Evolutionary conservation across 2,888 invertebrate genomes (phyloP), one percentile per base, ranked within the genome.

Genomic region (Drymonia ruficornis): DNA sequence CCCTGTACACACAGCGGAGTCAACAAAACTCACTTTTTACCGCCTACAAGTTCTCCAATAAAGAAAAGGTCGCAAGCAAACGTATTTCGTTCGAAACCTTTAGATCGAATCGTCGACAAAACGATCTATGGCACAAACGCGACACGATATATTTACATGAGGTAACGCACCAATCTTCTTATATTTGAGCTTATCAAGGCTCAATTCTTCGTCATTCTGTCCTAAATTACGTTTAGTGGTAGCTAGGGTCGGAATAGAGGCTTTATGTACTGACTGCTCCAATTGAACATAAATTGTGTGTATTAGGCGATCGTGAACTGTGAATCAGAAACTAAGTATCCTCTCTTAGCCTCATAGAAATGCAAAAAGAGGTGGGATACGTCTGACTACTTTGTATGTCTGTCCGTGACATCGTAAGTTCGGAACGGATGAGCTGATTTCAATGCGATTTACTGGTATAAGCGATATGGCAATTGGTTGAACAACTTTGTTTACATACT

Each of bases 101-200:
- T 65, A 74, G 79, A 86, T 84, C 81, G 81, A 80, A 85, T 83
- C 77, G 83, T 81, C 78, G 76, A 69, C 69, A 67, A 71, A 61
- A 57, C 59, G 55, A 55, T 56, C 59, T 52, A 23, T 43, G 16
- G 29, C 18, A 49, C 51, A 16, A 36, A 48, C 36, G 13, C 38
- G 55, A 62, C 54, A 66, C 65, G 62, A 75, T 74, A 77, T 78
- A 82, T 82, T 80, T 81, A 80, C 78, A 80, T 76, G 78, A 77
- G 70, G 72, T 74, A 74, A 66, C 76, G 74, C 76, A 68, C 72
- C 76, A 79, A 80, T 76, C 75, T 81, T 72, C 74, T 80, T 82
- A 82, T 82, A 82, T 79, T 76, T 63, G 73, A 66, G 76, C 80
- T 84, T 84, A 84, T 84, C 84, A 84, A 80, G 76, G 68, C 67